Evolutionary conservation across 2,888 invertebrate genomes (phyloP), one percentile per base, ranked within the genome.

Genomic region (Thecocarcelia acutangulata): DNA sequence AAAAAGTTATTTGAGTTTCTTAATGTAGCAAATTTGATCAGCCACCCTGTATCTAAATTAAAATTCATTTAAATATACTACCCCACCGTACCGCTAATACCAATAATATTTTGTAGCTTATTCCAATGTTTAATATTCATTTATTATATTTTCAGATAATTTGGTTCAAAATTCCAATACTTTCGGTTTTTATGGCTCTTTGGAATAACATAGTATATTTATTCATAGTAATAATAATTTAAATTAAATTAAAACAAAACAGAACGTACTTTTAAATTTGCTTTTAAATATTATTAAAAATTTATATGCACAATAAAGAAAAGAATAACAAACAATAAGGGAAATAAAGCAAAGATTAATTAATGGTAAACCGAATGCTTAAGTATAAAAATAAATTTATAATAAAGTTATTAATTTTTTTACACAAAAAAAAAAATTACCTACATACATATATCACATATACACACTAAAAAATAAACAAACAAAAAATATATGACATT

Each of bases 81-180:
- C n/a, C n/a, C n/a, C n/a, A n/a, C n/a, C 3, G 24, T 3, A 24
- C 2, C 24, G 24, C 5, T 2, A 24, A 24, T 24, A 33, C 5
- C 33, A 33, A 3, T 33, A 33, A 33, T 9, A 33, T 5, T 3
- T 33, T 33, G 5, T 24, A 24, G 24, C 24, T 59, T 9, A 19
- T n/a, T n/a, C 24, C 15, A 54, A n/a, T 66, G 8, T 33, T 8
- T 33, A 9, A 9, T 9, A 33, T 33, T 9, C 8, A 9, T 40
- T 56, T 6, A 33, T 64, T 54, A 17, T 24, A 6, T n/a, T 80
- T 80, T 12, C 64, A 80, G 74, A 70, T 70, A 74, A 69, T 56
- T 68, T 74, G 21, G 52, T 58, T 73, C 59, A 24, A 19, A 59
- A 78, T 50, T 50, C 64, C 42, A 70, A 59, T 73, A 44, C 17